Evolutionary conservation across 2,888 invertebrate genomes (phyloP).

Genomic region (Drosophila emarginata): DNA sequence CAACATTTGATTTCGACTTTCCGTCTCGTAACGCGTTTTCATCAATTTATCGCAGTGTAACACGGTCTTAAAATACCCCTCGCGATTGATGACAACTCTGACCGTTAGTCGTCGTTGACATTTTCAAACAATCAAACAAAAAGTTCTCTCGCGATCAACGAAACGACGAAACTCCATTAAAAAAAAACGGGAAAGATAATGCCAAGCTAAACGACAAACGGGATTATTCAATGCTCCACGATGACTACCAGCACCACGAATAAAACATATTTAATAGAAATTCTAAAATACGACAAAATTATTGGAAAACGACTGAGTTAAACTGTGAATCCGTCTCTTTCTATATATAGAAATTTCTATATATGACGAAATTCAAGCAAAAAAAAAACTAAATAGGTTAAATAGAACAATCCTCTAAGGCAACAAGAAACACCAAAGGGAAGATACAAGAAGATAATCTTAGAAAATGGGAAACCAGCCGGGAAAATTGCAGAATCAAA

Average conservation of each 20-base stretch:
- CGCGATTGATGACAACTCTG: background rate
- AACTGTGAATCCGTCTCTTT: constrained; percentile 33
- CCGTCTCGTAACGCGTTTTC: no score
- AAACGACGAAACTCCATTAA: constrained; percentile 38
- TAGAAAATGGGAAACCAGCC: constrained; percentile 86
- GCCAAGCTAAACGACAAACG: constrained; percentile 57
- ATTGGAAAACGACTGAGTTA: constrained; percentile 52
- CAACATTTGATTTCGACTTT: background rate
- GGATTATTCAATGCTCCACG: constrained; percentile 80
- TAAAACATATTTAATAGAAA: constrained; percentile 38
- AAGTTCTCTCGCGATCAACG: constrained; percentile 11
- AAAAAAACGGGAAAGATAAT: constrained; percentile 35
- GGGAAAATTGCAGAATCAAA: constrained; percentile 84
- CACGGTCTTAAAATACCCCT: background rate
- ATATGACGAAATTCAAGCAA: constrained; percentile 52
- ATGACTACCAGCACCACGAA: constrained; percentile 64
- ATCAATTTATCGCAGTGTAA: background rate
- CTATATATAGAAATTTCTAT: constrained; percentile 71
- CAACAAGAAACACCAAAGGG: background rate
- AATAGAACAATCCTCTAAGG: constrained; percentile 52
- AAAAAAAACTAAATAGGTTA: constrained; percentile 69
- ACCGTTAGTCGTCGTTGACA: constrained; percentile 60
- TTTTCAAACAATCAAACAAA: constrained; percentile 22
- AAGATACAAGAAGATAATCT: constrained; percentile 10
- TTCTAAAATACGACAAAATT: constrained; percentile 26